Evolutionary conservation across 2,888 invertebrate genomes (phyloP).

Genomic region (Hirtodrosophila histrioides): DNA sequence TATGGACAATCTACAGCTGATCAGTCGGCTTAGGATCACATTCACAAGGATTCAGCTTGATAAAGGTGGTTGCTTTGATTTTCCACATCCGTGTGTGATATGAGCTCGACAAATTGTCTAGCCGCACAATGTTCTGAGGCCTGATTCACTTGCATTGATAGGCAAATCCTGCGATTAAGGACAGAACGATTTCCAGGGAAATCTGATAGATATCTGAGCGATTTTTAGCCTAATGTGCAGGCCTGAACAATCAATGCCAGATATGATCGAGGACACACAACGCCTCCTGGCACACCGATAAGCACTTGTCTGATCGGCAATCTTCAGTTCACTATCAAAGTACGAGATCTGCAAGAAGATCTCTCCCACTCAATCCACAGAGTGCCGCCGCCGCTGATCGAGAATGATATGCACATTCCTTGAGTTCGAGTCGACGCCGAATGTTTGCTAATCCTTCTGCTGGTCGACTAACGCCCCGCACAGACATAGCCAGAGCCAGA

Average conservation of each 20-base stretch:
- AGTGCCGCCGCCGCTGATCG: slow-evolving; percentile 49
- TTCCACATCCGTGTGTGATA: slow-evolving; percentile 32
- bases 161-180: slow-evolving; percentile 55
- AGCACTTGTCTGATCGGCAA: slow-evolving; percentile 74
- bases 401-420: slow-evolving; percentile 76
- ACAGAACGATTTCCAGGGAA: slow-evolving; percentile 58
- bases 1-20: background rate
- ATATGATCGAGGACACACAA: slow-evolving; percentile 42
- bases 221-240: slow-evolving; percentile 44
- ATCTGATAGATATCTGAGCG: slow-evolving; percentile 58
- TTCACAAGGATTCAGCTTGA: background rate
- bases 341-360: slow-evolving; percentile 39
- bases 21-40: slow-evolving; percentile 5
- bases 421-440: slow-evolving; percentile 14
- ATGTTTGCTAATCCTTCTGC: slow-evolving; percentile 65
- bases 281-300: slow-evolving; percentile 55
- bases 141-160: slow-evolving; percentile 64
- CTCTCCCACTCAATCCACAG: slow-evolving; percentile 29
- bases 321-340: slow-evolving; percentile 48
- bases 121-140: slow-evolving; percentile 11
- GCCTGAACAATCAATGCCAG: slow-evolving; percentile 29
- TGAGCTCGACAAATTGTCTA: slow-evolving; percentile 54
- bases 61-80: background rate
- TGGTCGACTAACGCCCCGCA: slow-evolving; percentile 65
- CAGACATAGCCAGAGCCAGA: slow-evolving; percentile 50